Percentiles rank a stretch among this genome's conserved stretches.
phyloP scores from a whole-genome alignment of 2,888 invertebrate species.

The Deroplatys truncata region DNA sequence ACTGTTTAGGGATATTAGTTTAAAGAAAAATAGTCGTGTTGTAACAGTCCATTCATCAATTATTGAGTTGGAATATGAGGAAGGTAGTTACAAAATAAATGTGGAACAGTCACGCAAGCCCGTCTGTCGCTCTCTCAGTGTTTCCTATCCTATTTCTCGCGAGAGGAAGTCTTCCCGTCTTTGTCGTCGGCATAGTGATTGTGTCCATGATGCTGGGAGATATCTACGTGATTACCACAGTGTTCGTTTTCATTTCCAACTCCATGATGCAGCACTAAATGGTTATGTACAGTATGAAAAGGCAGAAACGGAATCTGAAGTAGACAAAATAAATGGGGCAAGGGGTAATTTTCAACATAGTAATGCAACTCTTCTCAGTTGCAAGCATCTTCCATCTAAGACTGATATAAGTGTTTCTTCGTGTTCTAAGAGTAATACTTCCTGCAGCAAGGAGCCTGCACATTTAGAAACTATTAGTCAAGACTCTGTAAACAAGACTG shows the following conservation, averaged over 20 bases:
- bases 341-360: neutral
- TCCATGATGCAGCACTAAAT: slow-evolving; percentile 3
- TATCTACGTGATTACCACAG: slow-evolving; percentile 38
- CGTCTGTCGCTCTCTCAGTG: slow-evolving; percentile 11
- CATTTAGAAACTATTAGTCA: neutral
- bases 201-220: neutral
- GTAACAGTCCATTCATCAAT: slow-evolving; percentile 31
- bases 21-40: slow-evolving; percentile 8
- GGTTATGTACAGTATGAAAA: slow-evolving; percentile 1
- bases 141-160: neutral
- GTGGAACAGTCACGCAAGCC: neutral
- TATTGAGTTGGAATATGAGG: slow-evolving; percentile 33
- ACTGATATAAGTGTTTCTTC: neutral
- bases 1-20: neutral
- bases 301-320: neutral
- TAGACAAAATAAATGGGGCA: neutral
- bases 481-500: neutral
- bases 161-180: neutral
- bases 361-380: neutral
- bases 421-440: neutral
- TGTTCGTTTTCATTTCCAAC: slow-evolving; percentile 37
- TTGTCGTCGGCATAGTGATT: slow-evolving; percentile 20
- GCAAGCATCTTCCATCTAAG: neutral
- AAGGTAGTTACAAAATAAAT: neutral
- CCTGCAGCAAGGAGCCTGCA: neutral